Base-by-base conservation (phyloP, 1,140 invertebrate species). In the Bathynomus jamesi region DNA sequence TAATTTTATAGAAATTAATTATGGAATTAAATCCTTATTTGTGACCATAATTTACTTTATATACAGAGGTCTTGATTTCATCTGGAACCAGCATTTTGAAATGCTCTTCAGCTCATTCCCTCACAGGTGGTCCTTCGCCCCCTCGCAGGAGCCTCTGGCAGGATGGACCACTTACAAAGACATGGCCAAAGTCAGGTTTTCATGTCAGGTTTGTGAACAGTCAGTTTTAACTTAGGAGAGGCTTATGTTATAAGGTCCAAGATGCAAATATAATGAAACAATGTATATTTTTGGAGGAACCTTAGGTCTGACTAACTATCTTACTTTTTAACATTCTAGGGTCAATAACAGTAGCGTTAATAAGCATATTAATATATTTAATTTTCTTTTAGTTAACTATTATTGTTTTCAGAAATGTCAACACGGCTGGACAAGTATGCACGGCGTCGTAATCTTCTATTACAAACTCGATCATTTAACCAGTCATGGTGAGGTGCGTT, bases 141-240 rank as follows among this genome's bases (percentile, higher is more conserved):
- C 71, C 7, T 30, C 31, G 3, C 28, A 69, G 21, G 29, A 21
- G 10, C 27, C 62, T 24, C 64, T 31, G 5, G 21, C 24, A 24
- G 74, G 31, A 17, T 76, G 64, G 64, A 11, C 4, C 24, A 28
- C 68, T 64, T 76, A 70, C 71, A 70, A 67, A 28, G 76, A 77
- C 32, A 77, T 74, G 73, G 76, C 76, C 24, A 77, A 77, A 67
- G 76, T 77, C 29, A 68, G 76, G 1, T 77, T 77, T 61, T 74
- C 67, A 3, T 75, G 73, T 17, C 65, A 75, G 73, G 73, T 77
- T 10, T 69, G 46, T 60, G 28, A 28, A 5, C 29, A 11, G 27
- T 13, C 13, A 13, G 10, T n/a, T n/a, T 25, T 64, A 13, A 10
- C 11, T 13, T 64, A 3, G 17, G 63, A 24, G 63, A 17, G n/a